A percentile compares a stretch with the other conserved stretches of the same genome.
Evolutionary conservation across 2,797 vertebrate genomes (phyloP).

Genomic region (Craterocephalus amniculus): DNA sequence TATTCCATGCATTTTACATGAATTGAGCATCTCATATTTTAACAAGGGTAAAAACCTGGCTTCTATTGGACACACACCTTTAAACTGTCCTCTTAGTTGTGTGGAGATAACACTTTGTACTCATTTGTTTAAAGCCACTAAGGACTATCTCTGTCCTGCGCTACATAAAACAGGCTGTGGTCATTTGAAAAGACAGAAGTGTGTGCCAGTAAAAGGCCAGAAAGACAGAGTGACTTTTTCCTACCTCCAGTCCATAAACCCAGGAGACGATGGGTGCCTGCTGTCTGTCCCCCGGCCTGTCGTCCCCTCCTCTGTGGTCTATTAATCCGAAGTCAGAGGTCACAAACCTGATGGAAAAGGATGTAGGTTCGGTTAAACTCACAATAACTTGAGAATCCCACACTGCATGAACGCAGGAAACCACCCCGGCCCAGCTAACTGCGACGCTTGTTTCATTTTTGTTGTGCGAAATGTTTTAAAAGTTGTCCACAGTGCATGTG

Average conservation of each 20-base stretch:
- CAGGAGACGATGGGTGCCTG: conserved; percentile 63
- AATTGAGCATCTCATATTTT: background rate
- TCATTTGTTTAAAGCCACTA: background rate
- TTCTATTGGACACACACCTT: background rate
- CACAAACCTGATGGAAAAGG: conserved; percentile 51
- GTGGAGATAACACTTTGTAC: conserved; percentile 1
- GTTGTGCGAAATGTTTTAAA: conserved; percentile 22
- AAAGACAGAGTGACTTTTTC: conserved; percentile 15
- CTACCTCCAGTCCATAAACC: conserved; percentile 85
- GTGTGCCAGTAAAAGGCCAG: background rate
- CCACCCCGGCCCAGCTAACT: conserved; percentile 12
- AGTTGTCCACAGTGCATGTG: conserved; percentile 2
- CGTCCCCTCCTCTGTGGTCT: conserved; percentile 36
- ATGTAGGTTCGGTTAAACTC: conserved; percentile 3
- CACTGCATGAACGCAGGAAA: conserved; percentile 3
- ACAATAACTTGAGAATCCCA: background rate
- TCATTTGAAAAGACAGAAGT: background rate
- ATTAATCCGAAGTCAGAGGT: conserved; percentile 48
- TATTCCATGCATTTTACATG: background rate
- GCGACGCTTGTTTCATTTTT: conserved; percentile 5
- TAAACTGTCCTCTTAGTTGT: background rate
- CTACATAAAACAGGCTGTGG: background rate
- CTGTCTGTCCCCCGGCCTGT: conserved; percentile 35
- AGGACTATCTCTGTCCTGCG: background rate
- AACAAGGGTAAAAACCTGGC: background rate